Conservation (phyloP, 2,797 vertebrate genomes). For the Gephyroberyx darwinii region DNA sequence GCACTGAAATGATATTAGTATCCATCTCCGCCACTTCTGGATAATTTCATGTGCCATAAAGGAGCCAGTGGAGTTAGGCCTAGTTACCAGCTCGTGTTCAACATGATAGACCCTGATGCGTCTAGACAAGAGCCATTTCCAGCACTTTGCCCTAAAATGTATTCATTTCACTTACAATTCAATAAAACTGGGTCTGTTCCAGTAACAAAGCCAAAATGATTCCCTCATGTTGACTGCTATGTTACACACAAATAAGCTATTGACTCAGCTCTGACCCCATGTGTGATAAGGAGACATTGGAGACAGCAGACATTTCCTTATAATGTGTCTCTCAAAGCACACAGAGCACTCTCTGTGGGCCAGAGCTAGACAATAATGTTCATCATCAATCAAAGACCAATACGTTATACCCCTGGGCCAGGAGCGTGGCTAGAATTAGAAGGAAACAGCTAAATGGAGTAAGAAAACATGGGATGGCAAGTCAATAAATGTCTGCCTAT, state of each 20-base stretch:
- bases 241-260: slow-evolving; percentile 50
- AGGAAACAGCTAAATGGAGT: slow-evolving; percentile 15
- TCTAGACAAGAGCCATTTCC: slow-evolving; percentile 43
- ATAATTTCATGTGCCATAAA: slow-evolving; percentile 41
- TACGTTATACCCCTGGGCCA: slow-evolving; percentile 23
- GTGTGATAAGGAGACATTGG: slow-evolving; percentile 54
- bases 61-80: slow-evolving; percentile 12
- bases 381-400: slow-evolving; percentile 63
- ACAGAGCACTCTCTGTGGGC: slow-evolving; percentile 27
- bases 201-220: slow-evolving; percentile 49
- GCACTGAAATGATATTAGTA: slow-evolving; percentile 50
- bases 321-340: slow-evolving; percentile 48
- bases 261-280: slow-evolving; percentile 54
- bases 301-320: slow-evolving; percentile 45
- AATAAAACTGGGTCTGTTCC: slow-evolving; percentile 47
- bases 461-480: slow-evolving; percentile 16
- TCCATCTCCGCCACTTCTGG: slow-evolving; percentile 41
- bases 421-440: slow-evolving; percentile 34
- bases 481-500: slow-evolving; percentile 21
- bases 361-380: slow-evolving; percentile 50
- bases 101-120: slow-evolving; percentile 42
- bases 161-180: slow-evolving; percentile 44
- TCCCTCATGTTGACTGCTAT: slow-evolving; percentile 35
- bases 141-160: slow-evolving; percentile 33
- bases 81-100: slow-evolving; percentile 38